These are phyloP conservation scores for Oryzias sinensis DNA, from an alignment of 2,797 vertebrate species.

Conservation along the genomic window DNA sequence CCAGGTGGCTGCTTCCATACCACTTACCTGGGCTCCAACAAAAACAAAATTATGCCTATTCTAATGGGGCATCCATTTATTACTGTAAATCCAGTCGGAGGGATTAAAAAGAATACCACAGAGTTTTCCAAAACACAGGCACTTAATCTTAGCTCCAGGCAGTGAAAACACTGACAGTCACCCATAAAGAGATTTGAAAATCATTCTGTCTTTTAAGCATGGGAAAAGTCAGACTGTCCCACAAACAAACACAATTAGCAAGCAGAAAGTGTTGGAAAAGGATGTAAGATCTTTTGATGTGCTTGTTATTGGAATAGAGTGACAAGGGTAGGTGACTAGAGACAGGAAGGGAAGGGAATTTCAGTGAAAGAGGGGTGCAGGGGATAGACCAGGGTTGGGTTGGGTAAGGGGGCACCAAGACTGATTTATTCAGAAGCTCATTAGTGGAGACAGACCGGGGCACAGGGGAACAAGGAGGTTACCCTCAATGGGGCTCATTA, in stretches of 20 bases:
- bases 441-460: conserved; percentile 76
- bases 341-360: conserved; percentile 36
- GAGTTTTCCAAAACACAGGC: conserved; percentile 20
- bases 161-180: conserved; percentile 26
- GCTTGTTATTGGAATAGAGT: conserved; percentile 72
- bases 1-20: not conserved
- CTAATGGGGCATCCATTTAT: conserved; percentile 35
- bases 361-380: conserved; percentile 40
- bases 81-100: conserved; percentile 6
- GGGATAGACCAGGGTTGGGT: conserved; percentile 38
- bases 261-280: conserved; percentile 30
- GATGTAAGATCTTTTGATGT: conserved; percentile 60
- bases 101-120: conserved; percentile 14
- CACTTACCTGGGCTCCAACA: not conserved
- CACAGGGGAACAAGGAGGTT: conserved; percentile 70
- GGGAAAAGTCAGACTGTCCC: conserved; percentile 22
- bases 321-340: conserved; percentile 67
- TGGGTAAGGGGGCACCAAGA: conserved; percentile 39
- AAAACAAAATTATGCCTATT: conserved; percentile 44
- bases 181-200: conserved; percentile 45
- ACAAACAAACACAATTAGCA: conserved; percentile 77
- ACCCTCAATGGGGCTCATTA: conserved; percentile 81
- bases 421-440: conserved; percentile 81
- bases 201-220: conserved; percentile 29
- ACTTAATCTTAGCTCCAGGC: conserved; percentile 31